Conservation (phyloP, 2,113 vertebrate genomes). For the Columba livia region DNA sequence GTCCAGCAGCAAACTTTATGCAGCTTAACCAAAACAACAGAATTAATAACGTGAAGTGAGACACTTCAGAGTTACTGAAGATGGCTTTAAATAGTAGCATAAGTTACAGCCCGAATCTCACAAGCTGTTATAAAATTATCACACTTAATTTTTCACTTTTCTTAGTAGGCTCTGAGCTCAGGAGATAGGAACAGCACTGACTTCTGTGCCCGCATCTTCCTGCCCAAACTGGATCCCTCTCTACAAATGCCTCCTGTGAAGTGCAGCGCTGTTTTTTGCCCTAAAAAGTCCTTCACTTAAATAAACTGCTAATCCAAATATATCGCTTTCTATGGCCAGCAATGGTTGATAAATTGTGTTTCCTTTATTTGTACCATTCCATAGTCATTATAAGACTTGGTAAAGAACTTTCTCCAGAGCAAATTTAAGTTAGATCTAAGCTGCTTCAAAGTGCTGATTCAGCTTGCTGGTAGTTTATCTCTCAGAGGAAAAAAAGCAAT, state of each 20-base stretch:
- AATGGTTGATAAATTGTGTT: background rate
- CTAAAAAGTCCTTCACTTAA: background rate
- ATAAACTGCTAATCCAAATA: background rate
- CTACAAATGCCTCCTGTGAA: background rate
- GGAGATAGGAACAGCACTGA: background rate
- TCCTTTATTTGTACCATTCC: conserved; percentile 20
- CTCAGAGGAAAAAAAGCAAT: background rate
- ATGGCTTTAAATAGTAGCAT: background rate
- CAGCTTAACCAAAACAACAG: background rate
- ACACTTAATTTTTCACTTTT: background rate
- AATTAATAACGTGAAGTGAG: background rate
- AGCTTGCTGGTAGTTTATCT: background rate
- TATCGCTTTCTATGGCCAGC: background rate
- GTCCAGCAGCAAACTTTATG: background rate
- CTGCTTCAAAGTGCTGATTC: background rate
- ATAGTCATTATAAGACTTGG: background rate
- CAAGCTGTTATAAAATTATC: background rate
- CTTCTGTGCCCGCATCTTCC: background rate
- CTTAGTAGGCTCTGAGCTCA: background rate
- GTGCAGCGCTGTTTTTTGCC: background rate
- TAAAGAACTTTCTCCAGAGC: conserved; percentile 11
- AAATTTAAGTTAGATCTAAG: background rate
- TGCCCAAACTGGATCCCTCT: background rate
- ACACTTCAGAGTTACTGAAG: background rate
- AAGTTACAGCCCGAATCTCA: background rate